Conservation (phyloP, 1,140 invertebrate species). For the Eriosoma lanigerum region DNA sequence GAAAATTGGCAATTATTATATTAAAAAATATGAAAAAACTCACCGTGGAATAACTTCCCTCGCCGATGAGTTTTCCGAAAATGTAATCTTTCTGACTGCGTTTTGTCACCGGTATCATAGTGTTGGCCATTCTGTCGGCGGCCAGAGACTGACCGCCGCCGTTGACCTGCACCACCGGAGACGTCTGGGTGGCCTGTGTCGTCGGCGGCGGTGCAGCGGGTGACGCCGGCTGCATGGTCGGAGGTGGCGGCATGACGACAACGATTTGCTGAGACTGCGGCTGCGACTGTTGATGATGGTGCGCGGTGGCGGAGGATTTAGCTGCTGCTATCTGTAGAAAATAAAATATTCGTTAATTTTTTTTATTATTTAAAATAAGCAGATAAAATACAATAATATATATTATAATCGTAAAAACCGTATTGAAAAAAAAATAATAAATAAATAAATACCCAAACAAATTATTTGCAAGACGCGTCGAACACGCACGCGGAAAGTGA, state of each 20-base stretch:
- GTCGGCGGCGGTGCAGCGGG: conserved; percentile 20
- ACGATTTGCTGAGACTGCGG: conserved; percentile 40
- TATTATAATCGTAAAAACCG: background rate
- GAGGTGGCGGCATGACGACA: conserved; percentile 34
- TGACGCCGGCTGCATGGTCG: conserved; percentile 10
- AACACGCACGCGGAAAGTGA: background rate
- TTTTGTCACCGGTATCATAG: conserved; percentile 61
- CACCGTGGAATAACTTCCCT: conserved; percentile 94
- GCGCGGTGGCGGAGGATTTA: conserved; percentile 17
- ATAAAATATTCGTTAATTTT: no score
- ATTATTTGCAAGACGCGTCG: no score
- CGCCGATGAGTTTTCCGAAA: conserved; percentile 93
- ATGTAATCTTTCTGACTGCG: conserved; percentile 84
- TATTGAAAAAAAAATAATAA: background rate
- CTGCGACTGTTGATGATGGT: conserved; percentile 21
- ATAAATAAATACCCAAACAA: no score
- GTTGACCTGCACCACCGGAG: conserved; percentile 4
- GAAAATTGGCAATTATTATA: no score
- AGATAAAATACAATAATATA: background rate
- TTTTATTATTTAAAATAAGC: no score
- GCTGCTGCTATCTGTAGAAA: conserved; percentile 22
- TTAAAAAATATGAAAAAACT: conserved; percentile 57
- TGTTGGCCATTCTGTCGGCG: conserved; percentile 5
- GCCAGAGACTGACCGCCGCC: background rate
- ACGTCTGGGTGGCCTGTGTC: background rate